Base-by-base conservation (phyloP, 1,140 invertebrate species). In the Euglossa dilemma region DNA sequence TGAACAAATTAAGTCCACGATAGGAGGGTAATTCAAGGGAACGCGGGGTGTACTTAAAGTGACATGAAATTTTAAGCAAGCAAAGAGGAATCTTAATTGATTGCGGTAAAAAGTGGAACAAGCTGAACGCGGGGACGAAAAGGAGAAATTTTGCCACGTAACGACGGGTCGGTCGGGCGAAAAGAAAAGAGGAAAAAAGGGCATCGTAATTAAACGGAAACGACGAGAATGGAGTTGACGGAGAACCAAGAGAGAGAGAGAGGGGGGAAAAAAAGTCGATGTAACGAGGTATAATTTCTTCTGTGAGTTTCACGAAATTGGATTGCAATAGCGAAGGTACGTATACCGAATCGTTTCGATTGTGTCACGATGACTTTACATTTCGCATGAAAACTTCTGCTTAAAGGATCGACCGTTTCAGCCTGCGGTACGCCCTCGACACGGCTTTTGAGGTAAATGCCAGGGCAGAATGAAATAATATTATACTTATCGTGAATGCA, bases 41-140 rank as follows among this genome's bases (percentile, higher is more conserved):
- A 8, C 20, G 36, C 36, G 36, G 36, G 36, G 36, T 36, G 36
- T 9, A 2, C 28, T 66, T 36, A 20, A 20, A 28, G 14, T 18
- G 9, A n/a, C 47, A 6, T 50, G 47, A 66, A 66, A 54, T 23
- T 23, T n/a, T n/a, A 25, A 76, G 14, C 9, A 28, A 20, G 45
- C 12, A 66, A 52, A 61, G 66, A 12, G 47, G 28, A 56, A 67
- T 56, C 50, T 77, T 56, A 77, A 77, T 77, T 66, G 54, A 64
- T 43, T 64, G 54, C 47, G 2, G 20, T 43, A 67, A 67, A 64
- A 77, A 77, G 28, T 54, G 59, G 61, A 28, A 12, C 36, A 28
- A 28, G 23, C 18, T n/a, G 25, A 28, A 3, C 28, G 20, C 59
- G 52, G 56, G 71, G 28, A n/a, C 45, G n/a, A 45, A 7, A n/a